Percentiles rank a stretch among this genome's conserved stretches.
These are phyloP conservation scores for Metalampra italica DNA, from an alignment of 2,888 invertebrate species.

Conservation along the genomic window DNA sequence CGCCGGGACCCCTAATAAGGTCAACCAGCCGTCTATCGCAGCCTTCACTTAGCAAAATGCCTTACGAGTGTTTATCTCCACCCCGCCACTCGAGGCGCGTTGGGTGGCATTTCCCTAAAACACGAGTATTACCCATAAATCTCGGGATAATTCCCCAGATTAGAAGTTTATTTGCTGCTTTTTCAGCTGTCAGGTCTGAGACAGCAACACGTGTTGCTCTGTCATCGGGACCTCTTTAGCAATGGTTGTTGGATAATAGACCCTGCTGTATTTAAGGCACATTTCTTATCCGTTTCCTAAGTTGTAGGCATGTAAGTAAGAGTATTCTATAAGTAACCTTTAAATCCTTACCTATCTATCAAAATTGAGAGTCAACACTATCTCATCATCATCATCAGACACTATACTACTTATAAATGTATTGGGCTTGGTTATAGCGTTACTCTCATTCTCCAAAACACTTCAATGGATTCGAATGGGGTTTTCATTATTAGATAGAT, in stretches of 20 bases:
- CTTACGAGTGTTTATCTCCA: not conserved
- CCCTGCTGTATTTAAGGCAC: too few relatives aligned
- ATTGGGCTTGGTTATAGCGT: too few relatives aligned
- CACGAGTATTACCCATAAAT: conserved; percentile 1
- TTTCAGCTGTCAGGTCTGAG: not conserved
- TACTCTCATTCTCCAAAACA: too few relatives aligned
- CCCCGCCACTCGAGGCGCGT: not conserved
- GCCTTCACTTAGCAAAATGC: conserved; percentile 2
- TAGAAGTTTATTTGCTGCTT: not conserved
- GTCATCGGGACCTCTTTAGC: conserved; percentile 6
- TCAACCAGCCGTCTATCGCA: not conserved
- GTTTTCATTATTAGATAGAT: too few relatives aligned
- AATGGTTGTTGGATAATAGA: not conserved
- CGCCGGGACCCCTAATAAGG: not conserved
- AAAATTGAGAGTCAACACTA: too few relatives aligned
- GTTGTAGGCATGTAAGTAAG: too few relatives aligned
- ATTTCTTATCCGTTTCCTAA: too few relatives aligned
- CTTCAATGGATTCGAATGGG: too few relatives aligned
- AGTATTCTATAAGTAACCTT: too few relatives aligned
- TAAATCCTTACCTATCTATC: too few relatives aligned
- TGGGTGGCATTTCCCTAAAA: conserved; percentile 2
- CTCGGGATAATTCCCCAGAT: conserved; percentile 3
- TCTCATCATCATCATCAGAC: too few relatives aligned
- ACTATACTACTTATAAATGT: too few relatives aligned
- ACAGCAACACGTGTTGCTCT: conserved; percentile 1